Evolutionary conservation across 2,113 vertebrate species (phyloP).

Genomic region (Melanerpes formicivorus): DNA sequence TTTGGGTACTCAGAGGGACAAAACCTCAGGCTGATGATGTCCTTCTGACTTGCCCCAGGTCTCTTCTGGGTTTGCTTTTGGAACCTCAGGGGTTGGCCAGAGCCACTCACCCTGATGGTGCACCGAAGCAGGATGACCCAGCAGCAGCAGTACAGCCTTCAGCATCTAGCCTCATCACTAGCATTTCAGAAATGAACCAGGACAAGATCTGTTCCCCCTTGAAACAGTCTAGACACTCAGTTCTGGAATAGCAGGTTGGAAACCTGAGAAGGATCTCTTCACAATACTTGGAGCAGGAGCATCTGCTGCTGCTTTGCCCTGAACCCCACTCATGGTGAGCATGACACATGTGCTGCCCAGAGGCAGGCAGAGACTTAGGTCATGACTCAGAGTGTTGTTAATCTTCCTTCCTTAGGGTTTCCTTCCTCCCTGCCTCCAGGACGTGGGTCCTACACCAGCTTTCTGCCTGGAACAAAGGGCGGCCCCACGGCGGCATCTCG

Average conservation of each 20-base stretch:
- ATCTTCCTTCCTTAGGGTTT: constrained; percentile 50
- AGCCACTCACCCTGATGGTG: not conserved
- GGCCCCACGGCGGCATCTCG: accelerated
- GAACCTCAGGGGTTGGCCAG: not conserved
- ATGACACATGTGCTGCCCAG: not conserved
- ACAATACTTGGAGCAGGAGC: not conserved
- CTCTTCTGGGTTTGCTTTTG: not conserved
- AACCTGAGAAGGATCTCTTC: not conserved
- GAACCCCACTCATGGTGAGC: not conserved
- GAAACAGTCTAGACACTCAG: not conserved
- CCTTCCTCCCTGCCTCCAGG: constrained; percentile 41
- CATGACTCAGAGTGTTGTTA: constrained; percentile 5
- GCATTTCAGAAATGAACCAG: not conserved
- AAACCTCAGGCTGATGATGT: not conserved
- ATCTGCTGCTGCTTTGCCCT: not conserved
- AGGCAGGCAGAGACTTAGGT: not conserved
- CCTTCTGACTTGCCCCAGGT: not conserved
- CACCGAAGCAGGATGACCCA: accelerated
- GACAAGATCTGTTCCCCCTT: not conserved
- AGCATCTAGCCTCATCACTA: not conserved
- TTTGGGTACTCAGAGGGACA: not conserved
- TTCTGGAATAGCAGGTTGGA: not conserved
- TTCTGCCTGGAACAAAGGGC: not conserved
- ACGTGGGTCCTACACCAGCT: not conserved
- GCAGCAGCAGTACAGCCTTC: not conserved